Conservation (phyloP, 2,888 invertebrate genomes). For the Enoplolaimus lenunculus region DNA sequence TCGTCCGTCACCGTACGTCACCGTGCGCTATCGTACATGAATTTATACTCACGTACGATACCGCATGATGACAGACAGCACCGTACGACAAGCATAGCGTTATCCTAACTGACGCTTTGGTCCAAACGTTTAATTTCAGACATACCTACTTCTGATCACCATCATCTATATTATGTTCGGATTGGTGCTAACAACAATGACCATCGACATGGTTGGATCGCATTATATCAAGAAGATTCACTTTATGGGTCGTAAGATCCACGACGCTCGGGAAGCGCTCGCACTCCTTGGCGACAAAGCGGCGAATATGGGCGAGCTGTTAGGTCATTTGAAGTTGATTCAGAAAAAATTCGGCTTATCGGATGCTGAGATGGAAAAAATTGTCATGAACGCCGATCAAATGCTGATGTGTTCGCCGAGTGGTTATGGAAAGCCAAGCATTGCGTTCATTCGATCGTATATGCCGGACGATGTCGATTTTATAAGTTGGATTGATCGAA, state of each 20-base stretch:
- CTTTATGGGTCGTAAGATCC: constrained; percentile 14
- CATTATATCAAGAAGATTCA: constrained; percentile 15
- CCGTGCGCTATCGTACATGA: too few species aligned
- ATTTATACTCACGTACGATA: too few species aligned
- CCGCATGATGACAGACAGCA: too few species aligned
- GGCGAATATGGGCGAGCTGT: background rate
- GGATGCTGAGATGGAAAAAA: constrained; percentile 2
- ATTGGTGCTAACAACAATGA: constrained; percentile 30
- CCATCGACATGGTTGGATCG: constrained; percentile 24
- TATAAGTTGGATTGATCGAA: background rate
- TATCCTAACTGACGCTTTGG: too few species aligned
- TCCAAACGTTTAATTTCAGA: too few species aligned
- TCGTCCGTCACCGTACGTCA: too few species aligned
- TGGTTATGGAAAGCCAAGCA: background rate
- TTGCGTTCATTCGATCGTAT: background rate
- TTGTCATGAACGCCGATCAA: constrained; percentile 6
- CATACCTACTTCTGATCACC: constrained; percentile 25
- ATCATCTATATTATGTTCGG: constrained; percentile 37
- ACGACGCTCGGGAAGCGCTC: constrained; percentile 9
- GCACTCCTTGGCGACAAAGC: constrained; percentile 14
- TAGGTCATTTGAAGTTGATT: constrained; percentile 2
- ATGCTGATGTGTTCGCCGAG: constrained; percentile 3
- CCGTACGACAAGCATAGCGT: too few species aligned
- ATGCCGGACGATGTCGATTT: constrained; percentile 1
- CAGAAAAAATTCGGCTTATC: constrained; percentile 7